Evolutionary conservation across 2,888 invertebrate genomes (phyloP), one percentile per base, ranked within the genome.

Genomic region (Antitype chi): DNA sequence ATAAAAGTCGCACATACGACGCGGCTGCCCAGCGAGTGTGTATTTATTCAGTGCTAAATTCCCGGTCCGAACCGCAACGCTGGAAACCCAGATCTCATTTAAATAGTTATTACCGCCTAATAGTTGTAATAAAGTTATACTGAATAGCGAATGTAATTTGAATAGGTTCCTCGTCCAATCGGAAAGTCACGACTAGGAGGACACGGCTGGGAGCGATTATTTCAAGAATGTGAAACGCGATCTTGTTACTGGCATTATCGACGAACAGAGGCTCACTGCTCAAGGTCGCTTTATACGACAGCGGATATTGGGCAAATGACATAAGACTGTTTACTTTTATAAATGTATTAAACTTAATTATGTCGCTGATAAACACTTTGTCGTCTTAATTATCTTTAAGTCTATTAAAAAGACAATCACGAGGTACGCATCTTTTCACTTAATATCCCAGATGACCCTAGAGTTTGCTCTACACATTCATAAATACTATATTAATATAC

Each of bases 121-220:
- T 72, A 77, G 85, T 79, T 76, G 77, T 80, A 79, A 81, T 87
- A 82, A 86, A 84, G 62, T 82, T 82, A 82, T 70, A 78, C 69
- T 67, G 66, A 76, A 80, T 74, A 72, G 64, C 76, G 43, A 84
- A 80, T 74, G 70, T 77, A 74, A 83, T 85, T 82, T 70, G 78
- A 83, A 79, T 80, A 77, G 78, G 66, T 66, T 74, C 64, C 78
- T 59, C 64, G 60, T 59, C 52, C 67, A 66, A 81, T 78, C 53
- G 71, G 64, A 70, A 76, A 60, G 57, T 70, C 79, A 67, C 69
- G 52, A 60, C 57, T 66, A 70, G 43, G 43, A 47, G 11, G 43
- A 47, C 43, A 11, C 43, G 11, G 47, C 77, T 74, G 64, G 60
- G 68, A 72, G 69, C 74, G 68, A 70, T 64, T 68, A 78, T 74